Base-by-base conservation (phyloP, 2,888 invertebrate species). In the Drosophila acutilabella region DNA sequence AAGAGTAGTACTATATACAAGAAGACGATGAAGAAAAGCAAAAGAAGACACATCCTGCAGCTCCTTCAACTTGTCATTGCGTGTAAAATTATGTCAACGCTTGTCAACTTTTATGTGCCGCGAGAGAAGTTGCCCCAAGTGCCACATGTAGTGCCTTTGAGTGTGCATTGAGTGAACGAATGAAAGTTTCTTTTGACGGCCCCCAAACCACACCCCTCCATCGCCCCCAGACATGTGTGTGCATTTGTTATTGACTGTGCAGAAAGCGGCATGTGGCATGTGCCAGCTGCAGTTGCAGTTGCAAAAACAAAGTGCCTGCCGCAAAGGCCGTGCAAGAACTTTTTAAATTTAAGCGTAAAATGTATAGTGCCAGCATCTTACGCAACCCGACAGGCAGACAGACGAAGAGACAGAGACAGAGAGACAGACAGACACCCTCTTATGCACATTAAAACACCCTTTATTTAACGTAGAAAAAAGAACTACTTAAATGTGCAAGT, bases 61-160 rank as follows among this genome's bases (percentile, higher is more conserved):
- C 78, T 75, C 50, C 76, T 76, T 54, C 78, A 74, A 68, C 73
- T 86, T 86, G 84, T 88, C 89, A 80, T 74, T 74, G 84, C 87
- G 78, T 80, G 84, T 86, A 86, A 88, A 84, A 84, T 84, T 84
- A 84, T 88, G 84, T 84, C 84, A 84, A 86, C 89, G 89, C 89
- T 80, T 88, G 87, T 88, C 84, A 84, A 84, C 86, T 84, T 86
- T 85, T 80, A 70, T 80, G 61, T 57, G 71, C 62, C 42, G 51
- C 58, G 44, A 14, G 59, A 68, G 64, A 75, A 84, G 80, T 74
- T 77, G 67, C 66, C 57, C 57, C 74, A 70, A 85, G 74, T 85
- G 82, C 48, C 53, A 50, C 64, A 59, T 61, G 72, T 71, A 83
- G 86, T 81, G 86, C 70, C 75, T 75, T 80, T 80, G 78, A 82